Conservation (phyloP, 2,888 invertebrate species). For the Hymenopus coronatus region DNA sequence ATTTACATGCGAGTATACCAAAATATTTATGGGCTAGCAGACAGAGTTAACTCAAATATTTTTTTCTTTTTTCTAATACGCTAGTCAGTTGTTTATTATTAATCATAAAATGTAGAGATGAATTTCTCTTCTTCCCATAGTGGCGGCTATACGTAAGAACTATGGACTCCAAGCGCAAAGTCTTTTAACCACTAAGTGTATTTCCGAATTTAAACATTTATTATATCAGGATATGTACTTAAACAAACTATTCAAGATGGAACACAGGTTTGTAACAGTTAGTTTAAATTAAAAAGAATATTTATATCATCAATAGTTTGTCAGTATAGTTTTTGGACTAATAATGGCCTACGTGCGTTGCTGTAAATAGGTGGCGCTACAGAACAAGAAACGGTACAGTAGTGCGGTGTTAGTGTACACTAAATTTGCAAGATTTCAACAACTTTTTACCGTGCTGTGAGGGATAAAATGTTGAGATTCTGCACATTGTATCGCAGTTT, state of each 20-base stretch:
- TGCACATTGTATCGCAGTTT: slow-evolving; percentile 2
- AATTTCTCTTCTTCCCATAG: not conserved
- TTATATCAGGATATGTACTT: not conserved
- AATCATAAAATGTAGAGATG: not conserved
- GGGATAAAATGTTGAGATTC: not conserved
- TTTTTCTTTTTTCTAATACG: not conserved
- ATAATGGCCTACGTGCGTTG: slow-evolving; percentile 31
- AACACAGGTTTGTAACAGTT: not conserved
- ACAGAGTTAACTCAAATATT: not conserved
- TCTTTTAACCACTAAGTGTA: not conserved
- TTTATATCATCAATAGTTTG: not conserved
- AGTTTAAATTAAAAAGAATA: not conserved
- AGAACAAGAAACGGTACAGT: slow-evolving; percentile 29
- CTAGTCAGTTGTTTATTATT: not conserved
- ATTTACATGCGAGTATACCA: too few relatives aligned
- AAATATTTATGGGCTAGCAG: not conserved
- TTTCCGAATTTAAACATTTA: not conserved
- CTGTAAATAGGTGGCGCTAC: slow-evolving; percentile 29
- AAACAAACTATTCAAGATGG: not conserved
- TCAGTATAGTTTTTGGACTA: not conserved
- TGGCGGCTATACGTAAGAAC: not conserved
- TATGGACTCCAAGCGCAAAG: not conserved
- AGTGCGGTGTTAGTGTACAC: slow-evolving; percentile 24
- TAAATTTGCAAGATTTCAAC: slow-evolving; percentile 17
- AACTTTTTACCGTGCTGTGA: slow-evolving; percentile 7